Conservation (phyloP, 1,140 invertebrate genomes). For the Microplitis mediator region DNA sequence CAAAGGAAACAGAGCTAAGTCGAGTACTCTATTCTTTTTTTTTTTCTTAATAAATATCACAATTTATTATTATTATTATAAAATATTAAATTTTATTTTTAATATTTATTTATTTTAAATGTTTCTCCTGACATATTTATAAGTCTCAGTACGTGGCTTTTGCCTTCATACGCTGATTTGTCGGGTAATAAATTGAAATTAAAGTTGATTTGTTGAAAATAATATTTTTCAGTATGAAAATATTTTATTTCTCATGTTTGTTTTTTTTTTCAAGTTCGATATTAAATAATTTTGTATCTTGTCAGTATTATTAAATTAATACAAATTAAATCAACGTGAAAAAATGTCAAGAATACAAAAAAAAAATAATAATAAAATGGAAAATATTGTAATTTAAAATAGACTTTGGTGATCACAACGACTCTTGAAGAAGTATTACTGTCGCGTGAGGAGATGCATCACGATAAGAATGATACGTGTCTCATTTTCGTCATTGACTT, state of each 20-base stretch:
- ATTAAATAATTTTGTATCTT: neutral
- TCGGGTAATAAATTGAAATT: conserved; percentile 47
- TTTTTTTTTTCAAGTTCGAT: neutral
- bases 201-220: conserved; percentile 38
- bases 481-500: conserved; percentile 47
- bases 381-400: conserved; percentile 17
- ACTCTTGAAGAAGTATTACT: conserved; percentile 20
- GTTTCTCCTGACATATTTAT: neutral
- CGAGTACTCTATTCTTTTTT: neutral
- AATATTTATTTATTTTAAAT: neutral
- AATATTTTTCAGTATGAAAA: neutral
- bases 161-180: conserved; percentile 15
- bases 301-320: neutral
- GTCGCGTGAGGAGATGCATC: conserved; percentile 43
- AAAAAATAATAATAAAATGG: conserved; percentile 4
- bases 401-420: neutral
- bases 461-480: conserved; percentile 51
- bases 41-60: neutral
- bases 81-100: neutral
- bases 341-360: neutral
- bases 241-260: neutral
- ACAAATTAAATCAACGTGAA: too few relatives aligned
- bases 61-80: neutral
- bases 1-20: neutral
- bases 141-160: conserved; percentile 11